These are phyloP conservation scores for Amia ocellicauda DNA, from an alignment of 2,113 vertebrate genomes.

Conservation along the genomic window DNA sequence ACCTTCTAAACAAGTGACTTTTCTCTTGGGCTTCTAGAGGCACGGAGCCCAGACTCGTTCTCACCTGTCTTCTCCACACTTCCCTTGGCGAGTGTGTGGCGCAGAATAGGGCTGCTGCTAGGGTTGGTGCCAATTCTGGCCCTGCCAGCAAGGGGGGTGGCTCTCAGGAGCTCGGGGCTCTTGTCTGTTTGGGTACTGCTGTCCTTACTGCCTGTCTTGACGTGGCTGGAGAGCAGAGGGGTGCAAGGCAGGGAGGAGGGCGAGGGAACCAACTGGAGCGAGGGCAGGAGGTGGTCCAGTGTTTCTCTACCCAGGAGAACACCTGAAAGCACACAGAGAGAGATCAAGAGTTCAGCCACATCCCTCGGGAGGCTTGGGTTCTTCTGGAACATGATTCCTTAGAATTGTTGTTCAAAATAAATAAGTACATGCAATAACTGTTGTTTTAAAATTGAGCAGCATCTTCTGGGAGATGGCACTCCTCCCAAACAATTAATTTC, in stretches of 20 bases:
- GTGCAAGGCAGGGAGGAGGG: slow-evolving; percentile 23
- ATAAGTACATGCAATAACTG: no score
- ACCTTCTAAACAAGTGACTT: no score
- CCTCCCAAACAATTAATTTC: no score
- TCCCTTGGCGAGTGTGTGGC: slow-evolving; percentile 5
- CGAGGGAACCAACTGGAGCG: slow-evolving; percentile 34
- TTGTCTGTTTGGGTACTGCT: slow-evolving; percentile 77
- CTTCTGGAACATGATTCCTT: not conserved
- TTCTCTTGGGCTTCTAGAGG: no score
- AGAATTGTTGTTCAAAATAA: no score
- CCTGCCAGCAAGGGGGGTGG: slow-evolving; percentile 57
- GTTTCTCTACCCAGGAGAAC: slow-evolving; percentile 64
- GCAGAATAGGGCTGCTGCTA: slow-evolving; percentile 18
- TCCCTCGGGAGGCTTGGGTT: not conserved
- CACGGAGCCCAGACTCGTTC: no score
- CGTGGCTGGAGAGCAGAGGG: slow-evolving; percentile 47
- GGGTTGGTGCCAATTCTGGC: slow-evolving; percentile 28
- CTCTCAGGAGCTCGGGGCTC: slow-evolving; percentile 64
- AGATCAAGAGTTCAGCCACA: not conserved
- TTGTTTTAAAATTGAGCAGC: no score
- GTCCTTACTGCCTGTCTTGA: slow-evolving; percentile 75
- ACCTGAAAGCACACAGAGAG: slow-evolving; percentile 50
- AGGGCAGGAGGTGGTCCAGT: slow-evolving; percentile 35
- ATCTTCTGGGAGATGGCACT: no score
- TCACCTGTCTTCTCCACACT: slow-evolving; percentile 19